Percentiles rank a stretch among this genome's conserved stretches.
These are phyloP conservation scores for Anguilla marmorata DNA, from an alignment of 2,797 vertebrate genomes.

Conservation along the genomic window DNA sequence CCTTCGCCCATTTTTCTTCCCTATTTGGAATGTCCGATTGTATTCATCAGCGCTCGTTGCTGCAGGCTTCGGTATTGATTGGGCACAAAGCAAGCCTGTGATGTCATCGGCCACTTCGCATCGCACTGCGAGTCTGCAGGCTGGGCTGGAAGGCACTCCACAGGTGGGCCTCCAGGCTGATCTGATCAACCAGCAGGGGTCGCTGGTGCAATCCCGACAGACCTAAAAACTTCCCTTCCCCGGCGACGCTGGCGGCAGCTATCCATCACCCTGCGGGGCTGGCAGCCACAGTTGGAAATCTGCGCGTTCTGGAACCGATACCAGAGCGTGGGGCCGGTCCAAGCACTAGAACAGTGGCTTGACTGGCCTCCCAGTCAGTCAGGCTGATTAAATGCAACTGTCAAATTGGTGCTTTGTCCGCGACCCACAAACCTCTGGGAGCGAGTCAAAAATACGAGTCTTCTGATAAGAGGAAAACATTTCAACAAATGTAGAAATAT, in stretches of 20 bases:
- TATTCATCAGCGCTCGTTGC: neutral
- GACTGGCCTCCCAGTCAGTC: neutral
- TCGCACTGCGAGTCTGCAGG: neutral
- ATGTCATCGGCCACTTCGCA: neutral
- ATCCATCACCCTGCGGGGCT: neutral
- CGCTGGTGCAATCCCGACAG: neutral
- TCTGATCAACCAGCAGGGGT: neutral
- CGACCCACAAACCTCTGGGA: neutral
- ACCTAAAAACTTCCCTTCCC: neutral
- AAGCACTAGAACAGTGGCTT: neutral
- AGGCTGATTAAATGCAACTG: slow-evolving; percentile 1
- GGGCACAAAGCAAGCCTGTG: neutral
- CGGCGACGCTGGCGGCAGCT: neutral
- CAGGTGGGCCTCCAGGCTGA: neutral
- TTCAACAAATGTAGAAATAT: slow-evolving; percentile 56
- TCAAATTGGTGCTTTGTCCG: neutral
- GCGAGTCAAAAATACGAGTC: neutral
- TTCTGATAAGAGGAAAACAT: slow-evolving; percentile 35
- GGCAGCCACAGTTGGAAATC: neutral
- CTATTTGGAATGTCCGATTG: neutral
- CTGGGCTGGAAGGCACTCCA: neutral
- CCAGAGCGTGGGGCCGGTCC: neutral
- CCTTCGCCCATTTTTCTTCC: neutral
- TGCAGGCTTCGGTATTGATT: neutral
- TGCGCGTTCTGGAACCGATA: neutral